Conservation (phyloP, 53 echinoderm and acorn worm species). For the Actinopyga echinites region DNA sequence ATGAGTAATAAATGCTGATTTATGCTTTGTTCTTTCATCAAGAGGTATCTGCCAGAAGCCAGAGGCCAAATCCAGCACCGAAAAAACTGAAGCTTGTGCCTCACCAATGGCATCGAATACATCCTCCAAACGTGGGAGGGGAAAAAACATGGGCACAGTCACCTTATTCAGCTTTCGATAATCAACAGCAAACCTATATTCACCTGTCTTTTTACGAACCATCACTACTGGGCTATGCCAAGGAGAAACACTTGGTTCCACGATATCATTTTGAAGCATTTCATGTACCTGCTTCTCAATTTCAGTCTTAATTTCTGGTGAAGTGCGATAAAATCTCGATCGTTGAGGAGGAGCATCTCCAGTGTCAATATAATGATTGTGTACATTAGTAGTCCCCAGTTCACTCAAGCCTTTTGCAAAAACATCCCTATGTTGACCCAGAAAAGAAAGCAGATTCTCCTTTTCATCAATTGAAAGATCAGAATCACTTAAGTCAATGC, state of each 20-base stretch:
- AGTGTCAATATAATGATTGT: constrained; percentile 46
- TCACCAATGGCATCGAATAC: constrained; percentile 62
- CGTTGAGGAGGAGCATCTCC: constrained; percentile 43
- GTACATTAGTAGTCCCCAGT: constrained; percentile 36
- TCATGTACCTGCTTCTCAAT: constrained; percentile 54
- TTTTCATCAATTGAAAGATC: constrained; percentile 4
- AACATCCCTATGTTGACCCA: constrained; percentile 36
- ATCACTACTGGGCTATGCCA: constrained; percentile 60
- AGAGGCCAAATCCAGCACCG: constrained; percentile 58
- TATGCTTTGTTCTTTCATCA: constrained; percentile 34
- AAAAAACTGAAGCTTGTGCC: constrained; percentile 54
- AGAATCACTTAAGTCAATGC: constrained; percentile 23
- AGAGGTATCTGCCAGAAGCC: constrained; percentile 67
- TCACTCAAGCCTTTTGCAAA: constrained; percentile 53
- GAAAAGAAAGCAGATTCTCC: neutral
- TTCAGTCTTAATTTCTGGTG: constrained; percentile 49
- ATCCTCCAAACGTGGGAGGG: constrained; percentile 62
- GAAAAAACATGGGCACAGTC: constrained; percentile 58
- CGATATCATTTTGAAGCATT: constrained; percentile 52
- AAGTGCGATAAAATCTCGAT: constrained; percentile 59
- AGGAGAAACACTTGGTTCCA: constrained; percentile 45
- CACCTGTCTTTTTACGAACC: constrained; percentile 49
- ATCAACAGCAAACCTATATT: constrained; percentile 60
- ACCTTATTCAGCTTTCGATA: constrained; percentile 52
- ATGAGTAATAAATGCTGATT: constrained; percentile 57